Conservation (phyloP, 2,113 vertebrate genomes). For the Larimichthys polyactis region DNA sequence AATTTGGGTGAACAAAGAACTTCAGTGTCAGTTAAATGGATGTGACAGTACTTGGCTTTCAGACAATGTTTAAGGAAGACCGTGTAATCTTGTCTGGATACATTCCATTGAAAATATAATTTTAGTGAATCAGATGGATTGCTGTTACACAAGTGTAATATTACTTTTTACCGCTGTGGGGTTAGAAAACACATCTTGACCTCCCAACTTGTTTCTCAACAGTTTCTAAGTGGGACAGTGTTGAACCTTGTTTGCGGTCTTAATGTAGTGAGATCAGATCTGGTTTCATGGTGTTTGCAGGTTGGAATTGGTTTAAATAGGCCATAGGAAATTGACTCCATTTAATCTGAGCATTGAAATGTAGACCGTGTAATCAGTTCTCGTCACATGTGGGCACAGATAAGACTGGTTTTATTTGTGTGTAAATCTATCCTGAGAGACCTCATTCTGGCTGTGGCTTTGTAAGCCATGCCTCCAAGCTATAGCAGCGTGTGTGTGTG, state of each 20-base stretch:
- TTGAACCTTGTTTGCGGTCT: constrained; percentile 32
- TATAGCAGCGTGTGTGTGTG: constrained; percentile 42
- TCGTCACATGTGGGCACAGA: constrained; percentile 76
- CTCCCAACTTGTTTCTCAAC: constrained; percentile 14
- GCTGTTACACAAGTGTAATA: constrained; percentile 4
- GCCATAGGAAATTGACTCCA: constrained; percentile 75
- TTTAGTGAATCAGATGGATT: neutral
- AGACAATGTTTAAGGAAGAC: neutral
- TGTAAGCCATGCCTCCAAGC: constrained; percentile 77
- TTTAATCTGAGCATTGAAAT: constrained; percentile 79
- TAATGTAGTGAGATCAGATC: constrained; percentile 44
- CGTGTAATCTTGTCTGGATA: neutral
- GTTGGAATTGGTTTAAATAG: constrained; percentile 74
- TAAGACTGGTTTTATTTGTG: constrained; percentile 81
- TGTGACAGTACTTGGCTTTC: constrained; percentile 2
- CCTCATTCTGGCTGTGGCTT: constrained; percentile 75
- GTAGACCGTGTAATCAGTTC: constrained; percentile 80
- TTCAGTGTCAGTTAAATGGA: constrained; percentile 4
- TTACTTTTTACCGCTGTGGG: neutral
- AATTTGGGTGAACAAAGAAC: neutral
- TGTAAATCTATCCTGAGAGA: constrained; percentile 81
- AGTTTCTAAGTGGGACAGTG: constrained; percentile 29
- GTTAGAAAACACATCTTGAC: neutral
- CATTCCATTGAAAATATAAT: neutral
- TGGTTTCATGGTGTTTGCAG: constrained; percentile 61